Percentiles rank a stretch among this genome's conserved stretches.
Conservation (phyloP, 2,797 vertebrate species). For the Anabas testudineus region DNA sequence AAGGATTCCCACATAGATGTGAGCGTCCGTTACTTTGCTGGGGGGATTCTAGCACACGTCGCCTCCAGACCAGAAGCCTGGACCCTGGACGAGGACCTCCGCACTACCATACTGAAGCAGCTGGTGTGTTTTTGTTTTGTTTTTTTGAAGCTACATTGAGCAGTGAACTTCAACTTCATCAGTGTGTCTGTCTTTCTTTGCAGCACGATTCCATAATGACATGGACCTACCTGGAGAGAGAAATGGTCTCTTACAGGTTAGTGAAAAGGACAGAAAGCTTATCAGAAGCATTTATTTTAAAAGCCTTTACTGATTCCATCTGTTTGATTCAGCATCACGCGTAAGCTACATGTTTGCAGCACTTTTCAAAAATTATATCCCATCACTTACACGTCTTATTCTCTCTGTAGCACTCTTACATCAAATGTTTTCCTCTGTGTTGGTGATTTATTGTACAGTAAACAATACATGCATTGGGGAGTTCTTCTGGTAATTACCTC, state of each 20-base stretch:
- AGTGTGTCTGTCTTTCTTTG: slow-evolving; percentile 63
- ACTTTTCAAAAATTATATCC: slow-evolving; percentile 1
- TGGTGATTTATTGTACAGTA: neutral
- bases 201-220: slow-evolving; percentile 93
- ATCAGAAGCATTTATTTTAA: neutral
- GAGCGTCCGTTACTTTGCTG: slow-evolving; percentile 91
- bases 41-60: slow-evolving; percentile 93
- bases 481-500: neutral
- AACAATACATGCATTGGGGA: neutral
- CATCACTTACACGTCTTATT: slow-evolving; percentile 17
- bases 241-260: slow-evolving; percentile 97
- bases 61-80: slow-evolving; percentile 90
- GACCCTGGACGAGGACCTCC: slow-evolving; percentile 87
- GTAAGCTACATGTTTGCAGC: slow-evolving; percentile 19
- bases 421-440: slow-evolving; percentile 3
- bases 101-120: slow-evolving; percentile 84
- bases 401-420: neutral
- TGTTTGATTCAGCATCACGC: slow-evolving; percentile 19
- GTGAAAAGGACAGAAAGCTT: neutral
- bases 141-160: slow-evolving; percentile 1
- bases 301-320: slow-evolving; percentile 12
- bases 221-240: slow-evolving; percentile 91
- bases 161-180: neutral
- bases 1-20: slow-evolving; percentile 89
- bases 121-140: slow-evolving; percentile 83